Evolutionary conservation across 2,113 vertebrate genomes (phyloP).

Genomic region (Semicossyphus pulcher): DNA sequence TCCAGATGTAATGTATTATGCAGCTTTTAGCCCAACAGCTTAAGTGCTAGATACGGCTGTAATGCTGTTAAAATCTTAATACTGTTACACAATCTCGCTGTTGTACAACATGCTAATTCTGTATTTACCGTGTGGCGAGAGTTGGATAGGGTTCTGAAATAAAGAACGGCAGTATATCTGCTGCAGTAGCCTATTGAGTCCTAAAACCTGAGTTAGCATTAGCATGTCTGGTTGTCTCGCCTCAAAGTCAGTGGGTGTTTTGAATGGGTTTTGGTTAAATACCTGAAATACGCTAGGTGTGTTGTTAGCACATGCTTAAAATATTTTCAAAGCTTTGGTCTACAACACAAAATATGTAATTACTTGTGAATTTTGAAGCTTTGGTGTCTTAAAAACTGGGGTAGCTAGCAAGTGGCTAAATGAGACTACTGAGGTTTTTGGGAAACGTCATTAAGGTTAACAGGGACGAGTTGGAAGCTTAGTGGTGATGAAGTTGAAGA

Average conservation of each 20-base stretch:
- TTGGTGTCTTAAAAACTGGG: neutral
- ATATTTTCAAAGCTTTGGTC: neutral
- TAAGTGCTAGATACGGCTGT: slow-evolving; percentile 66
- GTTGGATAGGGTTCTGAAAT: slow-evolving; percentile 11
- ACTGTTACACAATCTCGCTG: slow-evolving; percentile 66
- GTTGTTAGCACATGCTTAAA: neutral
- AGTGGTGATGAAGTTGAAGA: no score
- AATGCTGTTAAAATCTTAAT: slow-evolving; percentile 73
- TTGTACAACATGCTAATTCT: slow-evolving; percentile 69
- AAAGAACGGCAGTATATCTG: slow-evolving; percentile 6
- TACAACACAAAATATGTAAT: neutral
- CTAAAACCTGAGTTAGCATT: neutral
- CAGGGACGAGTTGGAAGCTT: no score
- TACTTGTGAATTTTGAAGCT: neutral
- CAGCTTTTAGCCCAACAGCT: slow-evolving; percentile 66
- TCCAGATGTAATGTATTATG: slow-evolving; percentile 68
- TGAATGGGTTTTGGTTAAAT: neutral
- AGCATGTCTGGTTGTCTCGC: no score
- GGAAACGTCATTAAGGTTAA: no score
- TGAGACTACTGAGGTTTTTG: neutral
- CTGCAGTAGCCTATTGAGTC: neutral
- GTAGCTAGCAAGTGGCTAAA: neutral
- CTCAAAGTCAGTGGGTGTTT: no score
- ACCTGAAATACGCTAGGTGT: neutral
- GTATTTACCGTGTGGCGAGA: slow-evolving; percentile 42